Evolutionary conservation across 92 coral and sea anemone species (phyloP).

Genomic region (Plumapathes pennacea): DNA sequence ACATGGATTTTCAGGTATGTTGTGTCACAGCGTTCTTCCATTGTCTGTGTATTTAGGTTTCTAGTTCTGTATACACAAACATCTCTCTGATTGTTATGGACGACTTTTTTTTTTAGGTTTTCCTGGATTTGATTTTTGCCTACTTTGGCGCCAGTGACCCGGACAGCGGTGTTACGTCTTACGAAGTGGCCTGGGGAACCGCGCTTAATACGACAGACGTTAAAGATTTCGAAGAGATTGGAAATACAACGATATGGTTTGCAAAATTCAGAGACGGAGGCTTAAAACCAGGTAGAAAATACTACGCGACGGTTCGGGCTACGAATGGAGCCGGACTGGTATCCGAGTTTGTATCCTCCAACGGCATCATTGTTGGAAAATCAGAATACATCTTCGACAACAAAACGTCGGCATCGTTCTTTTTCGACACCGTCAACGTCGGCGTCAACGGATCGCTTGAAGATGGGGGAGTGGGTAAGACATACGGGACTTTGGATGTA

Average conservation of each 20-base stretch:
- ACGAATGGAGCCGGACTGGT: conserved; percentile 64
- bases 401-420: conserved; percentile 70
- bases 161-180: conserved; percentile 59
- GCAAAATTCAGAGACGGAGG: conserved; percentile 44
- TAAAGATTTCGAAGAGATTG: conserved; percentile 62
- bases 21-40: not conserved
- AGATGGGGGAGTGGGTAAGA: conserved; percentile 78
- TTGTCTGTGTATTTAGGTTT: not conserved
- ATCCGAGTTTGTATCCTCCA: conserved; percentile 48
- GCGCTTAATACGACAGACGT: conserved; percentile 44
- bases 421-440: conserved; percentile 83
- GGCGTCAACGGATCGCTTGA: conserved; percentile 66
- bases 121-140: conserved; percentile 60
- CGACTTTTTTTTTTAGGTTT: conserved; percentile 30
- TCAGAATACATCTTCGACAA: conserved; percentile 64
- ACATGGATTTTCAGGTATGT: conserved; percentile 77
- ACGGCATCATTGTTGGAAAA: conserved; percentile 70
- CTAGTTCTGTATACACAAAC: not conserved
- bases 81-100: not conserved
- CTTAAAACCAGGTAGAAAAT: conserved; percentile 40
- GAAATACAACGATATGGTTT: conserved; percentile 50
- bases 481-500: conserved; percentile 81
- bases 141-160: conserved; percentile 58
- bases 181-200: conserved; percentile 71
- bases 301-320: conserved; percentile 68